Conservation (phyloP, 2,888 invertebrate genomes). For the Drosophila helvetica region DNA sequence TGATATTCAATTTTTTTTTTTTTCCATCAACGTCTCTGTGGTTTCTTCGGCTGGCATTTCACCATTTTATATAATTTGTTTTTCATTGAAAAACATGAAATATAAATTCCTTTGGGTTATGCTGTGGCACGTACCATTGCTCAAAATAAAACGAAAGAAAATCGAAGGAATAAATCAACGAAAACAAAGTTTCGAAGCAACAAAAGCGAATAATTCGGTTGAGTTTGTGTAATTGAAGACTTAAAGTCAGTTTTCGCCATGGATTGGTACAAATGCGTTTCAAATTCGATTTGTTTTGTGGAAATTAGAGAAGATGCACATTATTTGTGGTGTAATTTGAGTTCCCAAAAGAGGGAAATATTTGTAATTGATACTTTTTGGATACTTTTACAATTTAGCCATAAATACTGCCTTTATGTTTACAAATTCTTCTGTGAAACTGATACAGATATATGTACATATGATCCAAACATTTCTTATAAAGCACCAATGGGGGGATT, state of each 20-base stretch:
- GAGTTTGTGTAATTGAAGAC: conserved; percentile 37
- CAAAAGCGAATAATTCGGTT: conserved; percentile 41
- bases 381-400: too few relatives aligned
- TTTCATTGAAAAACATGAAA: conserved; percentile 51
- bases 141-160: conserved; percentile 4
- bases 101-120: conserved; percentile 36
- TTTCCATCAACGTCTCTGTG: conserved; percentile 17
- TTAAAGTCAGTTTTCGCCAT: conserved; percentile 24
- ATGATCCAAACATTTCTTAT: not conserved
- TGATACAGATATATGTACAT: not conserved
- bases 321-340: not conserved
- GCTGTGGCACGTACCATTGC: conserved; percentile 62
- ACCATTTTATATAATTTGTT: conserved; percentile 60
- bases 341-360: not conserved
- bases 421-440: not conserved
- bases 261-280: conserved; percentile 34
- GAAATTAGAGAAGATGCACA: not conserved
- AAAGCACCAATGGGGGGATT: not conserved
- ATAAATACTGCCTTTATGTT: not conserved
- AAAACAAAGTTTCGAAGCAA: conserved; percentile 32
- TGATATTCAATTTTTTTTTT: conserved; percentile 50
- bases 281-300: conserved; percentile 39
- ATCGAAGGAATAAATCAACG: conserved; percentile 24
- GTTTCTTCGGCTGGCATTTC: conserved; percentile 28
- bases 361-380: too few relatives aligned